Evolutionary conservation across 2,113 vertebrate genomes (phyloP), one percentile per base, ranked within the genome.

Genomic region (Saimiri boliviensis): DNA sequence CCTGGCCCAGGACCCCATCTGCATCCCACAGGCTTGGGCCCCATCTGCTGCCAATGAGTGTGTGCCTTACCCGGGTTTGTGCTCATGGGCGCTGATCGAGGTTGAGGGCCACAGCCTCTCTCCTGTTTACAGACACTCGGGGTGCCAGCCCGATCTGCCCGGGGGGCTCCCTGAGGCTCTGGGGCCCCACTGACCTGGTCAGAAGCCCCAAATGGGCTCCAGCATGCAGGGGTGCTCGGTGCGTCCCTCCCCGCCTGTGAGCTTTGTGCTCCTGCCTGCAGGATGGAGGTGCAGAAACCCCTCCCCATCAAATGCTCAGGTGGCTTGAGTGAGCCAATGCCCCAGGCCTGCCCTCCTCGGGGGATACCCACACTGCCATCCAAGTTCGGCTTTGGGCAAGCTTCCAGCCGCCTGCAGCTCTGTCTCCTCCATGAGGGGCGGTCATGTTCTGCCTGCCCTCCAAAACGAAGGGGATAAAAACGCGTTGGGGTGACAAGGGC

Each of bases 1-100:
- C 23, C 35, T 11, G 19, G 49, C 9, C 11, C 27, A 63, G 60
- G 56, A 63, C 27, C 27, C 5, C 2, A 0, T 35, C 32, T 68
- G 30, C 32, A 35, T 68, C 32, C 60, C 21, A 23, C 27, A 60
- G 35, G 52, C 37, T 12, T 1, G 11, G 74, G 10, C 6, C 45
- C 25, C 0, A 0, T 1, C 5, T 0, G 6, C 20, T 2, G 3
- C 0, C 0, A n/a, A 8, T 19, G 7, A 52, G 60, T 32, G 5
- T 13, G 11, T 4, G 45, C 32, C 16, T 35, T n/a, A 35, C 32
- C 32, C 3, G 32, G 16, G 16, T 68, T 35, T 68, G 66, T 32
- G 66, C 66, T 68, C 16, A 6, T n/a, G 32, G 16, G 16, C 1
- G 2, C 16, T n/a, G 32, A 32, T 68, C 13, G 10, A 10, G 14